These are phyloP conservation scores for Pimephales promelas DNA, from an alignment of 2,113 vertebrate genomes.

Conservation along the genomic window DNA sequence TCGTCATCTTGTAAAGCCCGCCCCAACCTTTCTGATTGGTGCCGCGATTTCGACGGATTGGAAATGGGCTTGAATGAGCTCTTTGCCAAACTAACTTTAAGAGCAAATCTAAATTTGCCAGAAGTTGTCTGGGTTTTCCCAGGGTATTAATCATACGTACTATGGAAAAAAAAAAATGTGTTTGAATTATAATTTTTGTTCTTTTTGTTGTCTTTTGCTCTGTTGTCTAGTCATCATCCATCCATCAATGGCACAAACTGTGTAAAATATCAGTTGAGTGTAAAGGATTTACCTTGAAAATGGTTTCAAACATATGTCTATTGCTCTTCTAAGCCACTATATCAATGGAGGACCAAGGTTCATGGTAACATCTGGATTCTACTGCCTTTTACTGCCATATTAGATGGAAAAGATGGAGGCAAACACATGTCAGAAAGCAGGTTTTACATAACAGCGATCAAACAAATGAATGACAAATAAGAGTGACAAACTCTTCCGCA, in stretches of 20 bases:
- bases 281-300: neutral
- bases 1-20: no score
- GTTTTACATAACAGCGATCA: neutral
- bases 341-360: neutral
- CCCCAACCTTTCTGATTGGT: no score
- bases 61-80: no score
- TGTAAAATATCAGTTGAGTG: neutral
- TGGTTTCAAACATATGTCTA: constrained; percentile 1
- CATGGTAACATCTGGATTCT: neutral
- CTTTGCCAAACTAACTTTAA: no score
- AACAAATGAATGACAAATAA: constrained; percentile 9
- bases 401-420: neutral
- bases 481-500: neutral
- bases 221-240: neutral
- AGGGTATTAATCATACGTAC: no score
- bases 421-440: neutral
- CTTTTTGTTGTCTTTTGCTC: neutral
- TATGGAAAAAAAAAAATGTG: neutral
- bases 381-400: neutral
- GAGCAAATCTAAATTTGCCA: no score
- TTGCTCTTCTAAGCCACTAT: neutral
- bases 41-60: no score
- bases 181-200: neutral
- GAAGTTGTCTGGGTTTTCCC: no score
- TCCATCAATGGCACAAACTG: neutral